A percentile compares a stretch with the other conserved stretches of the same genome.
These are phyloP conservation scores for Lagopus muta DNA, from an alignment of 2,113 vertebrate species.

Conservation along the genomic window DNA sequence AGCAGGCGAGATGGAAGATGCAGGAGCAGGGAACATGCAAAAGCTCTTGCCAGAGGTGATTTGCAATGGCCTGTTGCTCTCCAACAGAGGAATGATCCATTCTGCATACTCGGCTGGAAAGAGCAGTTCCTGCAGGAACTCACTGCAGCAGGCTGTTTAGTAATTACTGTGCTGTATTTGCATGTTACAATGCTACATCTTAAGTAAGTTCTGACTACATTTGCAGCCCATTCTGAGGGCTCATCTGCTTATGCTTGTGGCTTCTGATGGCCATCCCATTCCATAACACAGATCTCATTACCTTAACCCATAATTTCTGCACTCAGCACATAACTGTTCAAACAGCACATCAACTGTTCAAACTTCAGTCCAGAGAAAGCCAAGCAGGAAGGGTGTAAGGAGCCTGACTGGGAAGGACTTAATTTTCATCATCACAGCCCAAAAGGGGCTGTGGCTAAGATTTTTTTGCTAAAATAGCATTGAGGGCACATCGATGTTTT, in stretches of 20 bases:
- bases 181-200: background rate
- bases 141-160: background rate
- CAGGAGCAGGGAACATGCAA: background rate
- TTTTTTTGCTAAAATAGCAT: background rate
- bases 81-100: fast-evolving
- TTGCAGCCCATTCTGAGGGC: background rate
- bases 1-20: background rate
- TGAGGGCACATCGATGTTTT: background rate
- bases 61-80: background rate
- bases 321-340: background rate
- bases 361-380: background rate
- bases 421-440: background rate
- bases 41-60: background rate
- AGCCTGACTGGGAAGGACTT: background rate
- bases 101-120: fast-evolving
- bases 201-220: background rate
- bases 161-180: background rate
- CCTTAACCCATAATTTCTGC: background rate
- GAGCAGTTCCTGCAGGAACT: background rate
- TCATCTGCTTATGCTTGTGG: background rate
- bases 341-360: background rate
- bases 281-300: background rate
- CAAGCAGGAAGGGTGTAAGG: background rate
- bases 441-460: background rate
- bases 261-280: background rate